A percentile compares a stretch with the other conserved stretches of the same genome.
These are phyloP conservation scores for Trypoxylus dichotomus DNA, from an alignment of 1,140 invertebrate genomes.

Conservation along the genomic window DNA sequence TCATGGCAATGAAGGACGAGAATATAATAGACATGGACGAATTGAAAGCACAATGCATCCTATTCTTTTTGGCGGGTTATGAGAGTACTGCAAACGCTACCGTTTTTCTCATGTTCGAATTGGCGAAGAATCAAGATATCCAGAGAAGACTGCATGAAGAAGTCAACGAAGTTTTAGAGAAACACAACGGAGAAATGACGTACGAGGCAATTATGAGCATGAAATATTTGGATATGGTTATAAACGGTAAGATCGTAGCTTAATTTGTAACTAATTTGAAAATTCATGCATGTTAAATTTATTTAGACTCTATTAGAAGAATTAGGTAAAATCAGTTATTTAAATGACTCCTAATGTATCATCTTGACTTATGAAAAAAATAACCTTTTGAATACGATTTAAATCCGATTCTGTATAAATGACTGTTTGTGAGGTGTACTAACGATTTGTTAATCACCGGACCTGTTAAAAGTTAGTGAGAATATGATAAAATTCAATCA, in stretches of 20 bases:
- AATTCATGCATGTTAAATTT: too few species aligned
- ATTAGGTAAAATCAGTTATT: too few species aligned
- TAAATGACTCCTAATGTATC: too few species aligned
- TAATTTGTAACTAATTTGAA: too few species aligned
- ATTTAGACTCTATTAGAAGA: too few species aligned
- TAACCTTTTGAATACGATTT: too few species aligned
- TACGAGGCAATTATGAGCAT: slow-evolving; percentile 62
- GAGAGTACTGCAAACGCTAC: slow-evolving; percentile 53
- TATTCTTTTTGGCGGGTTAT: slow-evolving; percentile 53
- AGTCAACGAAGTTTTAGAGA: slow-evolving; percentile 52
- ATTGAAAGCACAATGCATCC: slow-evolving; percentile 48
- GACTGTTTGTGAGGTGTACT: too few species aligned
- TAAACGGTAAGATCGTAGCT: slow-evolving; percentile 56
- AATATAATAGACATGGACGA: slow-evolving; percentile 39
- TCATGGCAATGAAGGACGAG: background rate
- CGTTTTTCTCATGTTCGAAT: slow-evolving; percentile 52
- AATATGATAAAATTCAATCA: too few species aligned
- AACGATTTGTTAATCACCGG: too few species aligned
- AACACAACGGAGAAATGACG: slow-evolving; percentile 53
- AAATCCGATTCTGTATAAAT: too few species aligned
- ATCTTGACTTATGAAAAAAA: too few species aligned
- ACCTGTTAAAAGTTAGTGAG: too few species aligned
- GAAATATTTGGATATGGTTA: slow-evolving; percentile 45
- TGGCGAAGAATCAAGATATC: slow-evolving; percentile 53
- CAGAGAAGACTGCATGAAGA: slow-evolving; percentile 55